Evolutionary conservation across 2,888 invertebrate species (phyloP).

Genomic region (Acleris emargana): DNA sequence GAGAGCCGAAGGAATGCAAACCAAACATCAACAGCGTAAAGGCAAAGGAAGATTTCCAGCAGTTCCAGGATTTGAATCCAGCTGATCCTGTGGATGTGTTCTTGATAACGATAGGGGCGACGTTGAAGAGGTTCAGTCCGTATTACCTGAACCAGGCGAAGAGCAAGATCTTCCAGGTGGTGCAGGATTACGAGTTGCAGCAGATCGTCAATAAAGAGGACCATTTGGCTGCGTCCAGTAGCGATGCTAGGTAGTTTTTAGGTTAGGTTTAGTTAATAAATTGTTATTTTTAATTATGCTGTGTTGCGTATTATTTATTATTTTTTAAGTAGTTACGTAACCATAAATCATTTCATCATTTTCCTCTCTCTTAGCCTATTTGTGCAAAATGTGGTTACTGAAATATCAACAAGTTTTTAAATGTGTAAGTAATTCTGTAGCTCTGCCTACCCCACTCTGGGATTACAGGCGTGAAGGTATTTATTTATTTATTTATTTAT

Average conservation of each 20-base stretch:
- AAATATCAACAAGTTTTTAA: too few species aligned
- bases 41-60: conserved; percentile 44
- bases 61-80: conserved; percentile 57
- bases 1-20: conserved; percentile 48
- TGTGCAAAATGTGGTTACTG: too few species aligned
- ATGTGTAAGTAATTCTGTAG: too few species aligned
- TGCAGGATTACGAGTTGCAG: conserved; percentile 73
- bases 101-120: conserved; percentile 66
- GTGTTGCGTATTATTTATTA: not conserved
- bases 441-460: too few species aligned
- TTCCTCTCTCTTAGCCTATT: too few species aligned
- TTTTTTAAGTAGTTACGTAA: too few species aligned
- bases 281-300: not conserved
- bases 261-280: conserved; percentile 9
- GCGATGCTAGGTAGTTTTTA: conserved; percentile 27
- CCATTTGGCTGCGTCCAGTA: conserved; percentile 22
- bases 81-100: conserved; percentile 71
- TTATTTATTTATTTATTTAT: too few species aligned
- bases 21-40: conserved; percentile 44
- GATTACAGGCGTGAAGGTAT: too few species aligned
- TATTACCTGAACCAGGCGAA: conserved; percentile 75
- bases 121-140: conserved; percentile 66
- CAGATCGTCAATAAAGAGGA: conserved; percentile 65
- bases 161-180: conserved; percentile 75
- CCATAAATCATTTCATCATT: too few species aligned